Conservation (phyloP, 2,797 vertebrate genomes). For the Gymnodraco acuticeps region DNA sequence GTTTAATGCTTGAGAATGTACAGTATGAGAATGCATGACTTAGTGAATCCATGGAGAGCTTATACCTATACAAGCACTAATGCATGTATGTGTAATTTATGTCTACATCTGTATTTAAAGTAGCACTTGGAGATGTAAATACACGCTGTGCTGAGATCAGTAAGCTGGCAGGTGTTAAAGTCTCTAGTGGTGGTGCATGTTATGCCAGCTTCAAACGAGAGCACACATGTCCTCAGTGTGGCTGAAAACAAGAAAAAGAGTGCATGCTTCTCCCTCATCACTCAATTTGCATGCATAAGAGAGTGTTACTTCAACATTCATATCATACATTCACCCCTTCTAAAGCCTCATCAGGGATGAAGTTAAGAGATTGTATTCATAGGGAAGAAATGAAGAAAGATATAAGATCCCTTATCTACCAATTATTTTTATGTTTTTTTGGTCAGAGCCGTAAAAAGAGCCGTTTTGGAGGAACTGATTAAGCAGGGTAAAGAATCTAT, state of each 20-base stretch:
- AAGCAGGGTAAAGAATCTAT: slow-evolving; percentile 63
- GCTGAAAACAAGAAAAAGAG: slow-evolving; percentile 47
- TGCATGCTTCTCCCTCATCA: slow-evolving; percentile 27
- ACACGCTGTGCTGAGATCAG: slow-evolving; percentile 47
- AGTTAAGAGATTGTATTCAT: slow-evolving; percentile 23
- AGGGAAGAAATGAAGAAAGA: slow-evolving; percentile 17
- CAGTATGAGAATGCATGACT: neutral
- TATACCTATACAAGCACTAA: neutral
- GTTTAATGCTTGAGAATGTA: slow-evolving; percentile 2
- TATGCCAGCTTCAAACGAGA: slow-evolving; percentile 49
- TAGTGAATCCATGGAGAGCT: neutral
- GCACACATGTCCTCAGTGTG: slow-evolving; percentile 37
- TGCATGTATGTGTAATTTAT: slow-evolving; percentile 13
- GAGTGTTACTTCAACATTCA: slow-evolving; percentile 28
- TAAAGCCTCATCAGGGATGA: slow-evolving; percentile 31
- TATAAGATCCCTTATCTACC: neutral
- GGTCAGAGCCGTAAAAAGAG: slow-evolving; percentile 32
- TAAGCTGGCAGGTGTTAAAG: slow-evolving; percentile 65
- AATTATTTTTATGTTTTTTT: slow-evolving; percentile 6
- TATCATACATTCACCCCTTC: slow-evolving; percentile 44
- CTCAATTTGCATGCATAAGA: slow-evolving; percentile 40
- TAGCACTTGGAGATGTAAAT: slow-evolving; percentile 37
- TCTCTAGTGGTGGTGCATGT: slow-evolving; percentile 43
- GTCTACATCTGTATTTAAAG: slow-evolving; percentile 20
- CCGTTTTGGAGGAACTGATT: slow-evolving; percentile 50